Conservation (phyloP, 1,140 invertebrate species). For the Neodiprion virginianus region DNA sequence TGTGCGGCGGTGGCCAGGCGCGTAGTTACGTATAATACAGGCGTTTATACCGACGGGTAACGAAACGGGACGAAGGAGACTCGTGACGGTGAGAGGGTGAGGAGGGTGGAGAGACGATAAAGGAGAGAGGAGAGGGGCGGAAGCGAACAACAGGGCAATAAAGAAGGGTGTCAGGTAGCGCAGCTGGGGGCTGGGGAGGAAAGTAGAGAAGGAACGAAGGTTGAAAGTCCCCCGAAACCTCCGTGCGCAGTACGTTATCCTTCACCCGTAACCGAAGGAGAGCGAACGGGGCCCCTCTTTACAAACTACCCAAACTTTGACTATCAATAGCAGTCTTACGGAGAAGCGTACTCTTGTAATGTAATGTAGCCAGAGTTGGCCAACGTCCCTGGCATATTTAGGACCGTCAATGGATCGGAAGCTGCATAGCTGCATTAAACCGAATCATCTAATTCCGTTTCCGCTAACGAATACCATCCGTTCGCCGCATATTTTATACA, state of each 20-base stretch:
- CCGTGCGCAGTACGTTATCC: slow-evolving; percentile 43
- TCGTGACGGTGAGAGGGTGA: neutral
- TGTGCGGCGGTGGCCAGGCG: neutral
- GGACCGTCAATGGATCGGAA: slow-evolving; percentile 3
- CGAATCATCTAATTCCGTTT: neutral
- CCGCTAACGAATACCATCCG: neutral
- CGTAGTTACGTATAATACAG: too few species aligned
- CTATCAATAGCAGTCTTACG: slow-evolving; percentile 23
- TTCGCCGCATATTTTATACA: too few species aligned
- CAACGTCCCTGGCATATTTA: neutral
- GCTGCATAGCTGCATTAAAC: neutral
- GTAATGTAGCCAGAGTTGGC: neutral
- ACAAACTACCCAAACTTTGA: slow-evolving; percentile 46
- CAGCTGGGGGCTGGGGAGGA: slow-evolving; percentile 30
- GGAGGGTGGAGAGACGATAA: neutral
- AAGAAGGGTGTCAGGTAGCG: slow-evolving; percentile 40
- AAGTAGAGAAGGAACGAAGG: neutral
- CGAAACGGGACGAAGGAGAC: neutral
- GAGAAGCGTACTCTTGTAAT: neutral
- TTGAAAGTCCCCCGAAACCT: slow-evolving; percentile 1
- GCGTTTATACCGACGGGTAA: too few species aligned
- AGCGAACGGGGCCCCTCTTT: slow-evolving; percentile 32
- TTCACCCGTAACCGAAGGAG: slow-evolving; percentile 45
- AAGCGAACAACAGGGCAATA: slow-evolving; percentile 41
- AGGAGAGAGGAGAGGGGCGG: slow-evolving; percentile 23